Evolutionary conservation across 2,888 invertebrate genomes (phyloP).

Genomic region (Pherbina coryleti): DNA sequence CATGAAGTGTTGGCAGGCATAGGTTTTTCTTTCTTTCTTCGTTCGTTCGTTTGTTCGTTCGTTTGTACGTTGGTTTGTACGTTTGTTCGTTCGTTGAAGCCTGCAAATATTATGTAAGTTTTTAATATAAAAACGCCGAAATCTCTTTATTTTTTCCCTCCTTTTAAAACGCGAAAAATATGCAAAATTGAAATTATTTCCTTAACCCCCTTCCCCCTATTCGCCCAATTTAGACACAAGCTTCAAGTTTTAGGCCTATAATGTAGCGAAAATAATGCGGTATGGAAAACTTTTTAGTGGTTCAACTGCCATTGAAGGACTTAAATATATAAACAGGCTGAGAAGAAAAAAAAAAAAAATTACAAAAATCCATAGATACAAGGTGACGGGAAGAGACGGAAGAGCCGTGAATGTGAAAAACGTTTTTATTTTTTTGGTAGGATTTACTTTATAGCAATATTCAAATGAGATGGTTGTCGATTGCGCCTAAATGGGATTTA

Average conservation of each 20-base stretch:
- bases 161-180: conserved; percentile 27
- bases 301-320: conserved; percentile 18
- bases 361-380: background rate
- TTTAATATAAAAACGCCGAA: background rate
- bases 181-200: conserved; percentile 10
- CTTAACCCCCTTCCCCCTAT: background rate
- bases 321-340: conserved; percentile 5
- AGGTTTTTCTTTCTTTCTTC: background rate
- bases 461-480: conserved; percentile 63
- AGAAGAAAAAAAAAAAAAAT: background rate
- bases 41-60: background rate
- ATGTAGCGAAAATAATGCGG: background rate
- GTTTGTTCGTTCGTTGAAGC: background rate
- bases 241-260: background rate
- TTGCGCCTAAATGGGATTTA: conserved; percentile 62
- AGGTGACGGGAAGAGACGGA: background rate
- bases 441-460: conserved; percentile 67
- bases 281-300: background rate
- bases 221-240: background rate
- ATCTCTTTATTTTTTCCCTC: background rate
- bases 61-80: background rate
- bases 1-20: background rate
- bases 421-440: conserved; percentile 44
- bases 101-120: background rate
- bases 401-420: background rate